These are phyloP conservation scores for Xenentodon cancila DNA, from an alignment of 2,797 vertebrate species.

Conservation along the genomic window DNA sequence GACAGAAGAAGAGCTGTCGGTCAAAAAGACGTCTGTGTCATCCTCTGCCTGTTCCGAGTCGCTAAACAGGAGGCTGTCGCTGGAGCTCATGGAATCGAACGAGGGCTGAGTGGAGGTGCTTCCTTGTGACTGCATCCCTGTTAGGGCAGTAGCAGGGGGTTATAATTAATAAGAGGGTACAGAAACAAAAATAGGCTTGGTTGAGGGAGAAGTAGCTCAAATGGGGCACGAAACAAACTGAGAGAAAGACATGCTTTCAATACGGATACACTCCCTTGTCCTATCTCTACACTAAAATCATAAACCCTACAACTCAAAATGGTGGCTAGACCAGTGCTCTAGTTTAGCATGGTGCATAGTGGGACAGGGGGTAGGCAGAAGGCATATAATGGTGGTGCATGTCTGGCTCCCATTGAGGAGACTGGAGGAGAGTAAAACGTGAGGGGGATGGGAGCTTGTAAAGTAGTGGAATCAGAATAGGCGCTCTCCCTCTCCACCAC, in stretches of 20 bases:
- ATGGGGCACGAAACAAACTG: too few species aligned
- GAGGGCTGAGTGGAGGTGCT: constrained; percentile 81
- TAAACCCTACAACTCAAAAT: constrained; percentile 72
- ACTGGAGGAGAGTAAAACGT: constrained; percentile 70
- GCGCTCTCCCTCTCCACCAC: constrained; percentile 54
- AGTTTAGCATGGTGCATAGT: constrained; percentile 73
- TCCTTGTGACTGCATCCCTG: constrained; percentile 84
- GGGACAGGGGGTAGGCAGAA: constrained; percentile 68
- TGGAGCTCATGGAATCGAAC: constrained; percentile 79
- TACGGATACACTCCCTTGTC: constrained; percentile 17
- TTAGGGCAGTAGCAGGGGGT: constrained; percentile 12
- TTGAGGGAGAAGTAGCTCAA: background rate
- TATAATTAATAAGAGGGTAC: constrained; percentile 10
- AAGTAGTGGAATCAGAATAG: constrained; percentile 77
- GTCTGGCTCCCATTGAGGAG: constrained; percentile 79
- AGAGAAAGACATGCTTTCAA: constrained; percentile 7
- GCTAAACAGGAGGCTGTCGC: constrained; percentile 78
- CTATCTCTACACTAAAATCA: constrained; percentile 41
- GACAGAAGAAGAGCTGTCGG: constrained; percentile 60
- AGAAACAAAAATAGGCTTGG: constrained; percentile 1
- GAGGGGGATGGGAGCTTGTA: constrained; percentile 77
- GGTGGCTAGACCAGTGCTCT: constrained; percentile 72
- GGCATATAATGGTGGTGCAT: constrained; percentile 74
- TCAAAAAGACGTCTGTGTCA: constrained; percentile 81
- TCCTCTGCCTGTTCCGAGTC: constrained; percentile 79